Base-by-base conservation (phyloP, 2,113 vertebrate genomes). In the Cervus canadensis region DNA sequence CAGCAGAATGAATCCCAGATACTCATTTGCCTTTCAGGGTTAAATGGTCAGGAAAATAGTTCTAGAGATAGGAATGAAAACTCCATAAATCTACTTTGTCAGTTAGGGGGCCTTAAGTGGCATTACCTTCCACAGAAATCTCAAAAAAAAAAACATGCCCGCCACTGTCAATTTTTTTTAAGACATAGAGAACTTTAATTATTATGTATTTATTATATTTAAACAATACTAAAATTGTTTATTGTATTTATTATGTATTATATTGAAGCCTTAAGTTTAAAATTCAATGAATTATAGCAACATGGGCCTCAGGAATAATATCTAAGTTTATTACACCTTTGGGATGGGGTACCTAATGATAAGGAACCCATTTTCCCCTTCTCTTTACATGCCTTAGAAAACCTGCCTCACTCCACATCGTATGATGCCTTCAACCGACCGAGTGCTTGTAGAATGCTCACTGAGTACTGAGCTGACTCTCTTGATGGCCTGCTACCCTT, bases 1-100 rank as follows among this genome's bases (percentile, higher is more conserved):
- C 43, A n/a, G 13, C 43, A 56, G 52, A 60, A 59, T 79, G 50
- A 88, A n/a, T 64, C n/a, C 67, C 59, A 52, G 64, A 40, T 59
- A 87, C 19, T 87, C 43, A 50, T 94, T 96, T 94, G 59, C 83
- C 36, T 95, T 89, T 90, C 26, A 78, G 45, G 88, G 15, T 89
- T 57, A 52, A 40, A 43, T 15, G 26, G 36, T 88, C 54, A 71
- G 60, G 12, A n/a, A 76, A 88, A 21, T 45, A 87, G 57, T 81
- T 87, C 14, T 56, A 86, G 82, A 96, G 52, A 14, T 36, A 45
- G 59, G 33, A 81, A 2, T 71, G 52, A 88, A 93, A 95, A 78
- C 54, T 89, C 36, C 33, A 12, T 89, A 67, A 85, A 89, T 95
- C 28, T 91, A 8, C 87, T 88, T 40, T 96, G 43, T 60, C 59